Base-by-base conservation (phyloP, 2,797 vertebrate species). In the Antennarius maculatus region DNA sequence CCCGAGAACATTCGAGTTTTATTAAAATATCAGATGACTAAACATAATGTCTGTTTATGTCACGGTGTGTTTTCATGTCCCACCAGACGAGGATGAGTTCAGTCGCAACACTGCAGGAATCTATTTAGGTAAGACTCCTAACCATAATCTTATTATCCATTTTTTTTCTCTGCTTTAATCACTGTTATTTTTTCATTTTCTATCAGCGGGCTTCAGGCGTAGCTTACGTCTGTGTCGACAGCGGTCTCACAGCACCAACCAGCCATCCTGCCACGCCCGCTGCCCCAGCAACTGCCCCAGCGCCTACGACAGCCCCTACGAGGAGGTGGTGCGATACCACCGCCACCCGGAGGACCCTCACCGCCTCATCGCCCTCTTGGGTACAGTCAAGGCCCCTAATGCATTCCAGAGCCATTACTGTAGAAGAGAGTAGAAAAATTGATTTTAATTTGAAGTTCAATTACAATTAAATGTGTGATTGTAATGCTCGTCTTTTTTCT, bases 281-380 rank as follows among this genome's bases (percentile, higher is more conserved):
- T 94, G 94, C 11, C 75, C 92, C 49, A 81, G 86, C 80, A 89
- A 87, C 89, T 92, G 94, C 85, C 82, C 41, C 69, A 79, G 74
- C 15, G 6, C 90, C 1, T 68, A 82, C 43, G 85, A 86, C 28
- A 89, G 90, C 50, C 94, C 96, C 0, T 99, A 98, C 0, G 96
- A 98, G 86, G 97, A 98, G 80, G 97, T 98, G 80, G 94, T 95
- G 52, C 90, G 91, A 52, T 96, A 96, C 92, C 96, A 97, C 90
- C 93, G 95, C 52, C 81, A 85, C 45, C 91, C 92, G 0, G 82
- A 90, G 2, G 95, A 97, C 70, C 69, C 81, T 7, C 88, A 93
- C 68, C 95, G 97, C 7, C 90, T 97, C 31, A 86, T 99, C 12
- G 93, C 94, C 29, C 95, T 99, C 7, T 46, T 96, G 50, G 98